A percentile compares a stretch with the other conserved stretches of the same genome.
These are phyloP conservation scores for Ochropacha duplaris DNA, from an alignment of 2,888 invertebrate species.

Conservation along the genomic window DNA sequence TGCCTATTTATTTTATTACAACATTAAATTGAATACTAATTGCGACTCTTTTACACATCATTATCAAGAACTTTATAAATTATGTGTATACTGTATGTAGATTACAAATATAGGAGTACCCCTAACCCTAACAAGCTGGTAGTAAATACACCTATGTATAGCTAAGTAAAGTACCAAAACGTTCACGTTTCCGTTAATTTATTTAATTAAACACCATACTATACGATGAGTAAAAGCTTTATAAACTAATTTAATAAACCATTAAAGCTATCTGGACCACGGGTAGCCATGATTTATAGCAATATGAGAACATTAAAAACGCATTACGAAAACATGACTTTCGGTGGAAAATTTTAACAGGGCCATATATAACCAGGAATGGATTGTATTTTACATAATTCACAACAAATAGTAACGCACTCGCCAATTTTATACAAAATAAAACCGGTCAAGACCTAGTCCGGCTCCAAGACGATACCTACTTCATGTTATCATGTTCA, in stretches of 20 bases:
- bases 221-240: conserved; percentile 48
- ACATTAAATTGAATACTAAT: not conserved
- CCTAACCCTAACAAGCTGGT: no score
- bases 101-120: no score
- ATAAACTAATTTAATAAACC: conserved; percentile 78
- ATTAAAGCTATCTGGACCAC: conserved; percentile 82
- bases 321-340: conserved; percentile 82
- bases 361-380: conserved; percentile 62
- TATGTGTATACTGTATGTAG: no score
- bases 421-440: conserved; percentile 23
- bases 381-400: conserved; percentile 53
- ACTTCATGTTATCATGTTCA: no score
- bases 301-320: conserved; percentile 83
- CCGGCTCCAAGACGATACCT: no score
- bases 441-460: no score
- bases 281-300: conserved; percentile 79
- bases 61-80: no score
- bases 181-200: conserved; percentile 4
- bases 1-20: not conserved
- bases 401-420: conserved; percentile 19
- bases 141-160: no score
- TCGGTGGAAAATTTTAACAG: conserved; percentile 76
- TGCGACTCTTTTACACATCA: not conserved
- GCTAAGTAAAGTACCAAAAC: not conserved
- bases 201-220: conserved; percentile 14